Evolutionary conservation across 2,797 vertebrate species (phyloP).

Genomic region (Cetoscarus ocellatus): DNA sequence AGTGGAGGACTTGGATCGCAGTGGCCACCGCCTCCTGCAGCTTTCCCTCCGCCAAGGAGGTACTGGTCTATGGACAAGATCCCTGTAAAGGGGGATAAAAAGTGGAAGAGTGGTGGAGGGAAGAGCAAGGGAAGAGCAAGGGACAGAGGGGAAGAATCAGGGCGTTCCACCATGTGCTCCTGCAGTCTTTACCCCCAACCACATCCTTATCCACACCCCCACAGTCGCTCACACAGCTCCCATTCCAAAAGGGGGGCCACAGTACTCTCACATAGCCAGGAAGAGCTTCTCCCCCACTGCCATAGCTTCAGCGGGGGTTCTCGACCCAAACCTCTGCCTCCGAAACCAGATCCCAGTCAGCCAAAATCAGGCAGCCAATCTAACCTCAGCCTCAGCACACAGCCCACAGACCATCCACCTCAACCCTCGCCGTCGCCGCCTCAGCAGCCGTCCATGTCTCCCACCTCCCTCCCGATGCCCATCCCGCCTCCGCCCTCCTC

Average conservation of each 20-base stretch:
- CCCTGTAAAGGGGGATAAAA: conserved; percentile 85
- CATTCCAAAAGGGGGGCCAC: conserved; percentile 81
- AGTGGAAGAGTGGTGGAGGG: conserved; percentile 76
- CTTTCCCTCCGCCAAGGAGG: conserved; percentile 86
- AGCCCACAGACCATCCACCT: conserved; percentile 80
- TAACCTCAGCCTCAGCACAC: conserved; percentile 86
- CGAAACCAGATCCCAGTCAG: conserved; percentile 81
- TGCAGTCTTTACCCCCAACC: conserved; percentile 84
- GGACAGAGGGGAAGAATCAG: conserved; percentile 73
- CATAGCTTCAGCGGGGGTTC: conserved; percentile 86
- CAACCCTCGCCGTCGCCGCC: conserved; percentile 83
- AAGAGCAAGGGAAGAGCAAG: conserved; percentile 73
- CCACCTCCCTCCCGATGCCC: conserved; percentile 85
- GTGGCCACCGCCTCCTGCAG: conserved; percentile 80
- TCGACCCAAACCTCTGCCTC: conserved; percentile 81
- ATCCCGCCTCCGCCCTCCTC: conserved; percentile 86
- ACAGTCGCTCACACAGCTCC: conserved; percentile 79
- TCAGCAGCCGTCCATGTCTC: conserved; percentile 82
- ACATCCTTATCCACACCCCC: conserved; percentile 83
- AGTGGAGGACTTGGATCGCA: conserved; percentile 81
- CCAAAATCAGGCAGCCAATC: conserved; percentile 88
- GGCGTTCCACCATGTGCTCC: conserved; percentile 78
- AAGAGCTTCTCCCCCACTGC: conserved; percentile 88
- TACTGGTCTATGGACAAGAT: conserved; percentile 97
- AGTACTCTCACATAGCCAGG: conserved; percentile 84